These are phyloP conservation scores for Mormyrus proboscirostris DNA, from an alignment of 2,797 vertebrate species.

Conservation along the genomic window DNA sequence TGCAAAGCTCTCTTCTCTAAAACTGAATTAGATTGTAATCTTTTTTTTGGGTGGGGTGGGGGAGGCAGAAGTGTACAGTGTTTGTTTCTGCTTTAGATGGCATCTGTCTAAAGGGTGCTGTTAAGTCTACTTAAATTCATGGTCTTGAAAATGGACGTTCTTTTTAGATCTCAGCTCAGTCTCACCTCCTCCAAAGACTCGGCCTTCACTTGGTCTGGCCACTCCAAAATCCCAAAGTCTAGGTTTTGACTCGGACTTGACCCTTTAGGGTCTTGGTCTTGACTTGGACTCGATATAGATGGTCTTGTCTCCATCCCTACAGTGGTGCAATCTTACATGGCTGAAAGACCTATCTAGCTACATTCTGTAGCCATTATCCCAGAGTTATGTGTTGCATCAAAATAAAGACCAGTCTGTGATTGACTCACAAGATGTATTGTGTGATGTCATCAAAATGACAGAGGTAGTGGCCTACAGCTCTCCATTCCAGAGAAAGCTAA, in stretches of 20 bases:
- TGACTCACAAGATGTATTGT: neutral
- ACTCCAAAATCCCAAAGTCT: neutral
- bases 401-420: neutral
- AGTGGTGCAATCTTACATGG: neutral
- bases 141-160: neutral
- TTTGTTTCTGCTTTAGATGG: neutral
- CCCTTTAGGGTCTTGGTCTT: neutral
- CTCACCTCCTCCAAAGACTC: neutral
- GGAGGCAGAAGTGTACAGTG: neutral
- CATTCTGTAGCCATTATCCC: neutral
- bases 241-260: neutral
- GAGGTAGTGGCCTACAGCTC: neutral
- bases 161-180: neutral
- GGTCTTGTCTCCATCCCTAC: neutral
- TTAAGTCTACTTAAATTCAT: neutral
- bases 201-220: neutral
- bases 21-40: neutral
- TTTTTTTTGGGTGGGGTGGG: neutral
- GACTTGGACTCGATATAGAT: neutral
- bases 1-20: neutral
- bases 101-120: neutral
- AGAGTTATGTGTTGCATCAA: neutral
- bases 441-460: neutral
- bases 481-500: neutral
- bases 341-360: neutral